Percentiles rank a stretch among this genome's conserved stretches.
Conservation (phyloP, 2,797 vertebrate species). For the Hemitrygon akajei region DNA sequence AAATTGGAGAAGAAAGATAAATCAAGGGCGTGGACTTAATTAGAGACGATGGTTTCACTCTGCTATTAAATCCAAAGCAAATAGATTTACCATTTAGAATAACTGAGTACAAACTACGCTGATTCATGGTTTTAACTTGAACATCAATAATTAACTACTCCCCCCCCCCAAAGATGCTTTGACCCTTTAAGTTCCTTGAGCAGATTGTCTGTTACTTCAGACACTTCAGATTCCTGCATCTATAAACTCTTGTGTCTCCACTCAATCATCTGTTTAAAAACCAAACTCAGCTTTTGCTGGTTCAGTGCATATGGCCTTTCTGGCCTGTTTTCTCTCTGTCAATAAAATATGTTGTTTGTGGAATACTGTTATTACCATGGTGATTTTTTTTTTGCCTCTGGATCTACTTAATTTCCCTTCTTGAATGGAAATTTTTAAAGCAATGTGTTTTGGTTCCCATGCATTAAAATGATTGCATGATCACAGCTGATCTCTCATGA, state of each 20-base stretch:
- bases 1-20: no score
- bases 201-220: no score
- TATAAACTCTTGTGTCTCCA: no score
- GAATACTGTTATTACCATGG: conserved; percentile 29
- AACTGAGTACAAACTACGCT: not conserved
- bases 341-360: conserved; percentile 10
- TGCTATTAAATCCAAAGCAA: no score
- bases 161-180: no score
- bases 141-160: no score
- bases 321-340: conserved; percentile 11
- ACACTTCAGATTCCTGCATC: no score
- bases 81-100: not conserved
- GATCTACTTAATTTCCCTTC: not conserved
- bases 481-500: not conserved
- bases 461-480: not conserved
- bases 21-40: no score
- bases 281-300: not conserved
- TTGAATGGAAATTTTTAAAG: not conserved
- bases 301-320: not conserved
- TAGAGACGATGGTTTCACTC: no score
- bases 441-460: not conserved
- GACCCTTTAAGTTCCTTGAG: no score
- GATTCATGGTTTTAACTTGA: no score
- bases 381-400: not conserved
- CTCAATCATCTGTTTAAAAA: not conserved